These are phyloP conservation scores for Geophilus truncorum DNA, from an alignment of 2,888 invertebrate species.

Conservation along the genomic window DNA sequence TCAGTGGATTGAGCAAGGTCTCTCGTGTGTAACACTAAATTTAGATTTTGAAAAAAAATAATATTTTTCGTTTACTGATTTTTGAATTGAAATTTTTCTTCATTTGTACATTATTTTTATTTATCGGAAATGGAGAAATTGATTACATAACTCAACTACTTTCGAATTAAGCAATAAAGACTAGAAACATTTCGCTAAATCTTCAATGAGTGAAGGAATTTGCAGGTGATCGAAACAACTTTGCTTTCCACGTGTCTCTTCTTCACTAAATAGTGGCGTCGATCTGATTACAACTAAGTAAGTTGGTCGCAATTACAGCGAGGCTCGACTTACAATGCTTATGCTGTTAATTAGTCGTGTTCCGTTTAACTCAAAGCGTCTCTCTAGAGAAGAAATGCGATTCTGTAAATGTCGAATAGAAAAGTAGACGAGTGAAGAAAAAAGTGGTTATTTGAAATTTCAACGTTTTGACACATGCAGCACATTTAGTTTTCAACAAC, in stretches of 20 bases:
- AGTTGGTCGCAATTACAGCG: neutral
- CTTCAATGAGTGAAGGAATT: neutral
- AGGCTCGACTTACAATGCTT: neutral
- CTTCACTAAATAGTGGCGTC: neutral
- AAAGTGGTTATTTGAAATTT: neutral
- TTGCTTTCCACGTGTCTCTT: neutral
- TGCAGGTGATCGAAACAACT: neutral
- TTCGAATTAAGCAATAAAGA: too few relatives aligned
- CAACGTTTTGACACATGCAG: neutral
- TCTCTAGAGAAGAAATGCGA: neutral
- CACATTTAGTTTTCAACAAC: neutral
- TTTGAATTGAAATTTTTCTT: too few relatives aligned
- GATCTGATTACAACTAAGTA: conserved; percentile 18
- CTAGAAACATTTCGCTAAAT: too few relatives aligned
- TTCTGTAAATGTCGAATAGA: neutral
- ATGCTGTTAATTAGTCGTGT: neutral
- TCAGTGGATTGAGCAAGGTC: neutral
- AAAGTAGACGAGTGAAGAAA: neutral
- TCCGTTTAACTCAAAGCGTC: neutral
- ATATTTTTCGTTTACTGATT: too few relatives aligned
- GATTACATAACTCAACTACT: too few relatives aligned
- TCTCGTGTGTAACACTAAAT: neutral
- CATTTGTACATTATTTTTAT: too few relatives aligned
- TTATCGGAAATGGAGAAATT: too few relatives aligned
- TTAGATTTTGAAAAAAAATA: too few relatives aligned